Base-by-base conservation (phyloP, 2,888 invertebrate genomes). In the Drosophila nr. fundita region DNA sequence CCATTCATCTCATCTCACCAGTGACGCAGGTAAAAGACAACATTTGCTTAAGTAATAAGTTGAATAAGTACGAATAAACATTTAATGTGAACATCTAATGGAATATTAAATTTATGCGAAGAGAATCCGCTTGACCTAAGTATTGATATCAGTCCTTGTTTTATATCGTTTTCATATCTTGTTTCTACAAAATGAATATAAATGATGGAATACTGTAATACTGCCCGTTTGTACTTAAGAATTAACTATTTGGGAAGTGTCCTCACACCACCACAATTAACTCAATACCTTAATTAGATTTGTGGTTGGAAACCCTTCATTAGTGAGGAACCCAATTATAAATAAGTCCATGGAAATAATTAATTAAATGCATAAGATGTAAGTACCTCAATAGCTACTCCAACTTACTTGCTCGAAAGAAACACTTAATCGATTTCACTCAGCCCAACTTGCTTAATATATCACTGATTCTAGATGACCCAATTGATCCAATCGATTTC, bases 371-470 rank as follows among this genome's bases (percentile, higher is more conserved):
- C 6, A 18, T 18, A 36, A 18, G 0, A 36, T 5, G 36, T 6
- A 40, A 40, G n/a, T 1, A n/a, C 4, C n/a, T n/a, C n/a, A 0
- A 40, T 10, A 4, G 10, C 10, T 10, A 10, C 4, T 40, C n/a
- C n/a, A n/a, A 10, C n/a, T 40, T n/a, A 40, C 40, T 40, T 40
- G n/a, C 40, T 40, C 10, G 10, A 40, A n/a, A 40, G 10, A n/a
- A n/a, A n/a, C 4, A n/a, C n/a, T 40, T 32, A 32, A 4, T n/a
- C n/a, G n/a, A 10, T n/a, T 38, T 1, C 8, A 38, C 38, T 3
- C 38, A 18, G 38, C 3, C 38, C n/a, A 38, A n/a, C 8, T n/a
- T 1, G 0, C 1, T 8, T 4, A 0, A 0, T 4, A 38, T n/a
- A n/a, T 38, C n/a, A 38, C 8, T n/a, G 38, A n/a, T n/a, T 38